phyloP scores from a whole-genome alignment of 2,113 vertebrate species.

The Mobula birostris region DNA sequence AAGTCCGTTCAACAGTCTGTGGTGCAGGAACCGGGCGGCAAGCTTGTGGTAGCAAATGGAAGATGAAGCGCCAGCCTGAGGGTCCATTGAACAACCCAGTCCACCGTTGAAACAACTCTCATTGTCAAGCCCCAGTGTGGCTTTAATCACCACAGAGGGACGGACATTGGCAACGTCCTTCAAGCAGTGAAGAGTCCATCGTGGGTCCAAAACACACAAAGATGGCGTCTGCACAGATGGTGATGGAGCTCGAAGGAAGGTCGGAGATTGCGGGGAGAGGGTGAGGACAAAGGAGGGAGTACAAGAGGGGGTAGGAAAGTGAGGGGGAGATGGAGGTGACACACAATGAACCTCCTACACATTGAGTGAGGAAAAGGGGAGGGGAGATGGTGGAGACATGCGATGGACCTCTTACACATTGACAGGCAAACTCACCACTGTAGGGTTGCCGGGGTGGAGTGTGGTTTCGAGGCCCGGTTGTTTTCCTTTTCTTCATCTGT shows the following conservation, averaged over 20 bases:
- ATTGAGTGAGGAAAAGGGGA: not conserved
- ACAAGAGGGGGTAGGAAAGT: no score
- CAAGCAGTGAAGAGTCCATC: no score
- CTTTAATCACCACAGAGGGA: constrained; percentile 42
- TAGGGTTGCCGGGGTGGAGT: constrained; percentile 93
- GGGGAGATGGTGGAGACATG: no score
- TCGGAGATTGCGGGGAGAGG: not conserved
- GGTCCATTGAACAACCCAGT: no score
- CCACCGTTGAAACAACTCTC: no score
- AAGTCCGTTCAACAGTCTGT: not conserved
- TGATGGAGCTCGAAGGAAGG: not conserved
- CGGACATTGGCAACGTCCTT: not conserved
- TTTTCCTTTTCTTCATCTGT: constrained; percentile 99
- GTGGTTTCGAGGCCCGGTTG: constrained; percentile 90
- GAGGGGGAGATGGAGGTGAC: no score
- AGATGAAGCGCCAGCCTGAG: no score
- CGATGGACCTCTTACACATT: not conserved
- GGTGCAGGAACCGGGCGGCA: no score
- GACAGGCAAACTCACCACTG: constrained; percentile 73
- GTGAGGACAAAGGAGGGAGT: not conserved
- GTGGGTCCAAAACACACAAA: no score
- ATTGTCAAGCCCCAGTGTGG: no score
- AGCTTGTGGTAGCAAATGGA: not conserved
- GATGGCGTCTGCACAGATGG: not conserved
- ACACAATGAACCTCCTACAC: not conserved